phyloP scores from a whole-genome alignment of 1,140 invertebrate genomes.

The Magallana angulata region DNA sequence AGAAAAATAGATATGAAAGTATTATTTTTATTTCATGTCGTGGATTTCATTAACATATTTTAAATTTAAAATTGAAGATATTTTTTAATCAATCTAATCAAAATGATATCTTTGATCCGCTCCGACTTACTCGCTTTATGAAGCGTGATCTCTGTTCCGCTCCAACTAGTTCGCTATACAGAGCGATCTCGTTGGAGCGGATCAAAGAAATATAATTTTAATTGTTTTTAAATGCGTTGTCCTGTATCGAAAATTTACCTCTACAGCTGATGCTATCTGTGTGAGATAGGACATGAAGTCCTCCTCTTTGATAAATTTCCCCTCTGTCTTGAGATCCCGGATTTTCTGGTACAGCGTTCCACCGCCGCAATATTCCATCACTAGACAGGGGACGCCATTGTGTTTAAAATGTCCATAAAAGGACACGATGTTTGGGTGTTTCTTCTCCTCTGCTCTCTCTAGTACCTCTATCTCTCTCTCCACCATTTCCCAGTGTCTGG shows the following conservation, averaged over 20 bases:
- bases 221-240: no score
- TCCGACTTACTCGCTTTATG: no score
- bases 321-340: background rate
- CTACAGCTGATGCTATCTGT: slow-evolving; percentile 47
- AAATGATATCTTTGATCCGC: no score
- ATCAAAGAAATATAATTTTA: no score
- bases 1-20: background rate
- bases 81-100: no score
- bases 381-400: slow-evolving; percentile 17
- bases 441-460: slow-evolving; percentile 9
- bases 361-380: slow-evolving; percentile 48
- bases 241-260: background rate
- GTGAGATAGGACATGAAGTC: slow-evolving; percentile 42
- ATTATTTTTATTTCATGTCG: background rate
- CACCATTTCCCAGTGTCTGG: slow-evolving; percentile 39
- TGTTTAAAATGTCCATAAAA: slow-evolving; percentile 38
- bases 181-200: no score
- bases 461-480: slow-evolving; percentile 44
- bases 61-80: no score
- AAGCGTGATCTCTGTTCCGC: no score
- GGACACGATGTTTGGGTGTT: slow-evolving; percentile 47
- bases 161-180: no score
- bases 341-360: slow-evolving; percentile 46
- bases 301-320: slow-evolving; percentile 30
- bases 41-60: no score